These are phyloP conservation scores for Pseudopipra pipra DNA, from an alignment of 2,113 vertebrate species.

Conservation along the genomic window DNA sequence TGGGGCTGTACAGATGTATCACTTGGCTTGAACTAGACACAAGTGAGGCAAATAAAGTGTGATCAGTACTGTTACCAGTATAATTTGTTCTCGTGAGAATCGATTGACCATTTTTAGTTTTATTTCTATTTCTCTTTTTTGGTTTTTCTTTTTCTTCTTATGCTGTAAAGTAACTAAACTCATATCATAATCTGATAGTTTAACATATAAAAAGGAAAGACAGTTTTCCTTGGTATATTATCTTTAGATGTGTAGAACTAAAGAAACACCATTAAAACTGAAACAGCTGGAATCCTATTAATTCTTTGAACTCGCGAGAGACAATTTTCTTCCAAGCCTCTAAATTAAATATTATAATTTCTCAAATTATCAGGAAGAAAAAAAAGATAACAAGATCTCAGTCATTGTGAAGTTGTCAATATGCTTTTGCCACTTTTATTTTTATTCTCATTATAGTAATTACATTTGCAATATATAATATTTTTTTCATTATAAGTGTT, in stretches of 20 bases:
- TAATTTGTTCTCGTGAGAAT: not conserved
- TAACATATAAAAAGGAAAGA: not conserved
- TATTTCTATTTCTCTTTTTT: no score
- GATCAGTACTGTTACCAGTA: not conserved
- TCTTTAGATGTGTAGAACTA: not conserved
- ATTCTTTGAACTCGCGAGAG: not conserved
- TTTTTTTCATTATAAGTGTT: not conserved
- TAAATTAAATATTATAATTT: slow-evolving; percentile 35
- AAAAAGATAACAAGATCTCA: not conserved
- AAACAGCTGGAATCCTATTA: not conserved
- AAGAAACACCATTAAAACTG: not conserved
- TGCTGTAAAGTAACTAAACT: not conserved
- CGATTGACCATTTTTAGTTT: not conserved
- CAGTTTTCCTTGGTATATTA: not conserved
- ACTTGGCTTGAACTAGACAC: not conserved
- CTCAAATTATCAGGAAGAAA: not conserved
- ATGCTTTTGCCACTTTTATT: not conserved
- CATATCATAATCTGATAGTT: not conserved
- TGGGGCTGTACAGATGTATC: not conserved
- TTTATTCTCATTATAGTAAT: not conserved
- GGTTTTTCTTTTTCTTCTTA: accelerated
- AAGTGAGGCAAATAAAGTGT: not conserved
- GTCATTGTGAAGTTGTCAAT: not conserved
- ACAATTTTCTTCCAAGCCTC: not conserved
- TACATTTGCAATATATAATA: not conserved